A percentile compares a stretch with the other conserved stretches of the same genome.
phyloP scores from a whole-genome alignment of 2,888 invertebrate genomes.

The Caenorhabditis afra region DNA sequence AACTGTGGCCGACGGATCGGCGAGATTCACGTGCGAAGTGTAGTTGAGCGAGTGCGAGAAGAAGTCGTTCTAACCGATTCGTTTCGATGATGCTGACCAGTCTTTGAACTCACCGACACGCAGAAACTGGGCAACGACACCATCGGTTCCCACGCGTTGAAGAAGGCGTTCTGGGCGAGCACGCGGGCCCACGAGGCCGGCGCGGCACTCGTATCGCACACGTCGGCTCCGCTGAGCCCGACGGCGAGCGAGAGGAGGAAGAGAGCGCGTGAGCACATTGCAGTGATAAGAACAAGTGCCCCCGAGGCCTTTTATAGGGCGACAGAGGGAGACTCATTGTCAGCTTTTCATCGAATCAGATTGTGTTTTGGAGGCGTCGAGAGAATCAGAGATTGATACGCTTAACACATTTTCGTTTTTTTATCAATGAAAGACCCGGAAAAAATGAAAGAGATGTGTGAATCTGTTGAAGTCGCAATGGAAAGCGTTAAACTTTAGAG shows the following conservation, averaged over 20 bases:
- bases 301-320: slow-evolving; percentile 26
- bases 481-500: background rate
- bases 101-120: slow-evolving; percentile 32
- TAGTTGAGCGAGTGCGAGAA: slow-evolving; percentile 43
- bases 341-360: slow-evolving; percentile 10
- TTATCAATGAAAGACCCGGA: slow-evolving; percentile 5
- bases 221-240: slow-evolving; percentile 4
- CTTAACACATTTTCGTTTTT: slow-evolving; percentile 8
- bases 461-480: too few relatives aligned
- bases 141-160: slow-evolving; percentile 46
- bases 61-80: slow-evolving; percentile 48
- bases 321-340: slow-evolving; percentile 13
- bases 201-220: slow-evolving; percentile 30
- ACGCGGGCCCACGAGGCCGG: slow-evolving; percentile 49
- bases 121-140: slow-evolving; percentile 37
- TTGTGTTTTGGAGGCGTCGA: slow-evolving; percentile 11
- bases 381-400: slow-evolving; percentile 20
- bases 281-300: slow-evolving; percentile 5
- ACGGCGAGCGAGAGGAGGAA: slow-evolving; percentile 8
- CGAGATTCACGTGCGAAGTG: slow-evolving; percentile 48
- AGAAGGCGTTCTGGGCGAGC: slow-evolving; percentile 41
- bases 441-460: slow-evolving; percentile 6
- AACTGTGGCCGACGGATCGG: slow-evolving; percentile 21
- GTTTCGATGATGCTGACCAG: slow-evolving; percentile 5
- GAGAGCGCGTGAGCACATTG: slow-evolving; percentile 34